Evolutionary conservation across 2,797 vertebrate genomes (phyloP), one percentile per base, ranked within the genome.

Genomic region (Protosalanx chinensis): DNA sequence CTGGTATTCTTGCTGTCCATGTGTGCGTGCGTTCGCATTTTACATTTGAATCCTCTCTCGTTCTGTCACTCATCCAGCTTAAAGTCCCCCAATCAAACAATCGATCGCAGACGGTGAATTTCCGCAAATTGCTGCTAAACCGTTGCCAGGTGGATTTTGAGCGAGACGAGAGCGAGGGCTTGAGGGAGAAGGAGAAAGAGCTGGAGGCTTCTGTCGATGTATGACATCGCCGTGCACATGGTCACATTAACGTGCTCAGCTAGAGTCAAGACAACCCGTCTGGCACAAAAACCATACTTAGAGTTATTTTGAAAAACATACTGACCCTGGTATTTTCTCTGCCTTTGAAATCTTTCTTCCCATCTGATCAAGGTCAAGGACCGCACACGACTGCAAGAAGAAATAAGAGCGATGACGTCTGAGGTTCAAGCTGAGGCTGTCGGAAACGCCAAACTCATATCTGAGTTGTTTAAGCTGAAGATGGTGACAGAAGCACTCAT

Each of bases 121-220:
- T 96, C 86, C 92, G 94, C 72, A 96, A 95, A 80, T 85, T 96
- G 73, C 91, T 96, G 74, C 87, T 96, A 69, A 96, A 96, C 86
- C 91, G 95, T 72, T 96, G 95, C 86, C 94, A 96, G 89, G 95
- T 94, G 58, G 95, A 95, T 77, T 96, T 96, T 90, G 95, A 96
- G 80, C 95, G 94, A 80, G 94, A 96, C 84, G 94, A 94, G 75
- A 94, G 95, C 0, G 94, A 96, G 80, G 92, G 95, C 75, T 95
- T 96, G 82, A 93, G 94, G 86, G 93, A 94, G 85, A 93, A 94
- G 60, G 94, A 96, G 70, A 95, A 95, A 57, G 94, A 95, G 81
- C 90, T 96, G 90, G 94, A 96, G 0, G 93, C 94, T 60, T 88
- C 94, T 27, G 78, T 88, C 62, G 88, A 88, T 82, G 94, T 95